Evolutionary conservation across 2,113 vertebrate genomes (phyloP), one percentile per base, ranked within the genome.

Genomic region (Forbesichthys agassizii): DNA sequence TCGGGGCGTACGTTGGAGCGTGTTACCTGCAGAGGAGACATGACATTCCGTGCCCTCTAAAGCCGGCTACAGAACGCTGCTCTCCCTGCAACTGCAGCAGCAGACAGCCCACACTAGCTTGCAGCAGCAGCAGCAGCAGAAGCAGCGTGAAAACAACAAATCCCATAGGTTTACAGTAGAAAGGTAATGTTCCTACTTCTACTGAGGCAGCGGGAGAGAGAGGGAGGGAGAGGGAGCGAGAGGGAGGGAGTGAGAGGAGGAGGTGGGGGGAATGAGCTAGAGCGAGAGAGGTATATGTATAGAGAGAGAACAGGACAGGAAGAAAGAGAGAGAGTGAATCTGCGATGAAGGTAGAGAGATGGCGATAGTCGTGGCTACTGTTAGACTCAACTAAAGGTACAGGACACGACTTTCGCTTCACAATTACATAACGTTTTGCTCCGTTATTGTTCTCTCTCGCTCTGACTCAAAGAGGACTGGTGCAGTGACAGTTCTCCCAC

Each of bases 11-110:
- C 51, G 77, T 53, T 75, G 77, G 77, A 85, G 85, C 74, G 84
- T 80, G 81, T 91, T 92, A 91, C 90, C 91, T 92, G 91, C 90
- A 91, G 85, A 91, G 90, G 90, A 91, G 89, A 90, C 91, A 91
- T 91, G 90, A 91, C 91, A 92, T 92, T 88, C 89, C 89, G 87
- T 89, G 88, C 88, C 89, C 88, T 90, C 89, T 90, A 86, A 78
- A 86, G 80, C 88, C 62, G 80, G 88, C 85, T 77, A 88, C 87
- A 86, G 82, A 90, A 85, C 75, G 86, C 87, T 84, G 83, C 84
- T 87, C 85, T 73, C 83, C 87, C 84, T 81, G 85, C 86, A 85
- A 84, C 84, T 58, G 84, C 80, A 77, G 87, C 88, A 84, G 82
- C 88, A 49, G 83, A 88, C 55, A 27, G 73, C 59, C 71, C 76